Evolutionary conservation across 1,140 invertebrate species (phyloP), one percentile per base, ranked within the genome.

Genomic region (Bombus superbus): DNA sequence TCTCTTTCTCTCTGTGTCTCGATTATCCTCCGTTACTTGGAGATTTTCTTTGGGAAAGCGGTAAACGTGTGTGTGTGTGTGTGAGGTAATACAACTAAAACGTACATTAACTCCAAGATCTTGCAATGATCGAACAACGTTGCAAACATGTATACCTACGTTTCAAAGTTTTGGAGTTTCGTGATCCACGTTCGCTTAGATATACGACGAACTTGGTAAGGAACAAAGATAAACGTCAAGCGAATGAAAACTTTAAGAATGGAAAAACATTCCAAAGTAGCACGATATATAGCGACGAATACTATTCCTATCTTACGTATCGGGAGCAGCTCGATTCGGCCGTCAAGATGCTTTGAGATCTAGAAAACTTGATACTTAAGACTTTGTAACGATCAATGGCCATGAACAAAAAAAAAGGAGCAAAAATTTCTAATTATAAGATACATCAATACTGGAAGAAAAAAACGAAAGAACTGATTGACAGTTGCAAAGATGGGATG

Each of bases 81-180:
- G 28, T 80, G 42, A 80, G 18, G 10, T 47, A 68, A 79, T n/a
- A 44, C n/a, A 79, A 9, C 42, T 44, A 72, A 1, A 40, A 72
- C 47, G 62, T 38, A 38, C 47, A 59, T 44, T 62, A 59, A 64
- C 25, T 47, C 13, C 28, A 32, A 64, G 18, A 25, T 47, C 40
- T 72, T 73, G 35, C 76, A 72, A 73, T 64, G 68, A 85, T 85
- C 82, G 82, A 69, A 38, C 77, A n/a, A 85, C 75, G 32, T 80
- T 80, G 66, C 42, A 62, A 32, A 44, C 62, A 25, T 35, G 28
- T 38, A 57, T 35, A 83, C 38, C 82, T 77, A 83, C 59, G 59
- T 81, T 28, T 40, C 38, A 64, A 69, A 42, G 25, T 77, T 76
- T n/a, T 57, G 35, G 35, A 57, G 47, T 53, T 53, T 53, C 47